phyloP scores from a whole-genome alignment of 2,888 invertebrate species.

The Caenorhabditis macrosperma region DNA sequence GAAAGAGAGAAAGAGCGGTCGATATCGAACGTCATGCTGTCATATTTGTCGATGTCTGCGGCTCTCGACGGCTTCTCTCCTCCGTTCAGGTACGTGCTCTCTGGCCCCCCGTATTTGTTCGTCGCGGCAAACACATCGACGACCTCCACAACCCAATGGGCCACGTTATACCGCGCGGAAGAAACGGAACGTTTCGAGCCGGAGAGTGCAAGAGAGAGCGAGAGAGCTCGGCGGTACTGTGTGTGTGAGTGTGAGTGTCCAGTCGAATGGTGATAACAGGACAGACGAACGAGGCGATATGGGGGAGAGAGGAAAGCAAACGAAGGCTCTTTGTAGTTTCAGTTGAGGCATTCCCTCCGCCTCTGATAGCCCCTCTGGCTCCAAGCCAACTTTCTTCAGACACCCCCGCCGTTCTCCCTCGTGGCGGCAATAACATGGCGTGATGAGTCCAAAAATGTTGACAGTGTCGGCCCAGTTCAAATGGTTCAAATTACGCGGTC shows the following conservation, averaged over 20 bases:
- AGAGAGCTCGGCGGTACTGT: background rate
- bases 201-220: slow-evolving; percentile 19
- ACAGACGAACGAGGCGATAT: background rate
- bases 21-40: slow-evolving; percentile 55
- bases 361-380: background rate
- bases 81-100: slow-evolving; percentile 56
- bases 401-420: background rate
- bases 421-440: slow-evolving; percentile 15
- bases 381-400: background rate
- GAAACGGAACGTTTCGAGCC: slow-evolving; percentile 34
- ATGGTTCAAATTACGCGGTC: slow-evolving; percentile 36
- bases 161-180: slow-evolving; percentile 53
- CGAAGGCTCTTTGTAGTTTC: too few species aligned
- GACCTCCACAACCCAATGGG: too few species aligned
- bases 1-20: too few species aligned
- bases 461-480: slow-evolving; percentile 17
- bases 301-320: background rate
- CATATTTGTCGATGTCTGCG: slow-evolving; percentile 51
- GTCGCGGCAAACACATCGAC: slow-evolving; percentile 37
- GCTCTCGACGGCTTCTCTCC: slow-evolving; percentile 59
- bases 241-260: background rate
- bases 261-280: slow-evolving; percentile 23
- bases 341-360: too few species aligned
- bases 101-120: slow-evolving; percentile 21
- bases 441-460: slow-evolving; percentile 32